Base-by-base conservation (phyloP, 2,888 invertebrate genomes). In the Glaucopsyche alexis region DNA sequence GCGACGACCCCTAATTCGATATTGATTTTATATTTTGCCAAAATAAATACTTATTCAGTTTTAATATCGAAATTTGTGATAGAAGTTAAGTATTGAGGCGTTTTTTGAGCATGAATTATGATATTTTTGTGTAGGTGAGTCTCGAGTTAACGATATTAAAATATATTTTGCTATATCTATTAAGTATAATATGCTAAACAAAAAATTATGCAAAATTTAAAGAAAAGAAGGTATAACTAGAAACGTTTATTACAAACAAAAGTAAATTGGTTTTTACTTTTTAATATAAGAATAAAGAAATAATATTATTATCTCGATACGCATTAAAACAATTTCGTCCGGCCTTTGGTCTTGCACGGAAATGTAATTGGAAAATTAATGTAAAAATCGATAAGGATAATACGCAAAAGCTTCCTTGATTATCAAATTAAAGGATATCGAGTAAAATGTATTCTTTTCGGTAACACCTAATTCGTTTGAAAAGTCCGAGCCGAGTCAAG, bases 401-500 rank as follows among this genome's bases (percentile, higher is more conserved):
- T 67, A 19, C 47, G 47, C 69, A 14, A 4, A 69, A 69, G 47
- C 29, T 49, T 8, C 69, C 69, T 16, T 71, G 60, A 71, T 45
- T 60, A 45, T 29, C 45, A 55, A 55, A 50, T 19, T 40, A n/a
- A 60, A 42, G 66, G 52, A 52, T 72, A 40, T 52, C 11, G 14
- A 52, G 29, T 67, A 52, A 42, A 52, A 52, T 66, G 49, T 66
- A 72, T 52, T 66, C 66, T 72, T 67, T 66, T 50, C 66, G 66
- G 47, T 81, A 84, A 82, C 82, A 83, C 84, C 84, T 86, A 86
- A 87, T 87, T 86, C 83, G 82, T 84, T 85, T 83, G 82, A 83
- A 84, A 87, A 86, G 85, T 84, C 87, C 83, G 82, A 82, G 83
- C 82, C 83, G 87, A 90, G 87, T 88, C 86, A 89, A 86, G 88